Percentiles rank a stretch among this genome's conserved stretches.
Evolutionary conservation across 2,888 invertebrate species (phyloP).

Genomic region (Dascillus cervinus): DNA sequence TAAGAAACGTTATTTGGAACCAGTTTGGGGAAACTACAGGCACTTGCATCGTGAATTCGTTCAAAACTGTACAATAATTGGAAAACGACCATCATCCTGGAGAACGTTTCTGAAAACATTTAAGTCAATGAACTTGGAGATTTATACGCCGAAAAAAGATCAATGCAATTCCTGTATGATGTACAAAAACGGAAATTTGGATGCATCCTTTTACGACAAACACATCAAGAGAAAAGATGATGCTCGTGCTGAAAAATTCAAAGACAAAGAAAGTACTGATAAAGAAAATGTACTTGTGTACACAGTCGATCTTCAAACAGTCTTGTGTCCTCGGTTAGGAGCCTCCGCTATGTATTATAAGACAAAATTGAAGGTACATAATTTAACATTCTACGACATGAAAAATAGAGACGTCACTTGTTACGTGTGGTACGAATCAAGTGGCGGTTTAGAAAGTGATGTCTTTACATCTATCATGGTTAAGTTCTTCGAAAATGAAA

Average conservation of each 20-base stretch:
- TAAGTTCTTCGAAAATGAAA: conserved; percentile 16
- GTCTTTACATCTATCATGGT: conserved; percentile 17
- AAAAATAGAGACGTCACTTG: conserved; percentile 17
- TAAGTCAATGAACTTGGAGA: conserved; percentile 13
- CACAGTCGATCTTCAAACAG: conserved; percentile 24
- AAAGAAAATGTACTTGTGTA: conserved; percentile 14
- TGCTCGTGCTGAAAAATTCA: conserved; percentile 10
- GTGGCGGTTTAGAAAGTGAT: conserved; percentile 18
- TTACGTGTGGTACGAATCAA: conserved; percentile 22
- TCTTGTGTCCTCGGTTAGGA: conserved; percentile 20
- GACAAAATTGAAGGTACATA: conserved; percentile 22
- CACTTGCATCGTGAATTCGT: conserved; percentile 6
- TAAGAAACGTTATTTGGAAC: conserved; percentile 8
- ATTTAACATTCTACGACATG: conserved; percentile 20
- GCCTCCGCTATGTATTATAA: conserved; percentile 22
- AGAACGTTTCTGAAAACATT: conserved; percentile 13
- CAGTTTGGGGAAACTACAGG: conserved; percentile 8
- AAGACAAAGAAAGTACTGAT: conserved; percentile 15
- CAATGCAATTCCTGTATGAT: conserved; percentile 20
- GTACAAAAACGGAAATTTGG: conserved; percentile 16
- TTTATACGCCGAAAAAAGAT: conserved; percentile 22
- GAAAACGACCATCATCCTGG: conserved; percentile 11
- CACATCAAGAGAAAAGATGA: conserved; percentile 10
- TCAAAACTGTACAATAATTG: conserved; percentile 7
- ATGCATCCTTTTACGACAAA: conserved; percentile 13